phyloP scores from a whole-genome alignment of 2,797 vertebrate genomes.

The Cuniculus paca region DNA sequence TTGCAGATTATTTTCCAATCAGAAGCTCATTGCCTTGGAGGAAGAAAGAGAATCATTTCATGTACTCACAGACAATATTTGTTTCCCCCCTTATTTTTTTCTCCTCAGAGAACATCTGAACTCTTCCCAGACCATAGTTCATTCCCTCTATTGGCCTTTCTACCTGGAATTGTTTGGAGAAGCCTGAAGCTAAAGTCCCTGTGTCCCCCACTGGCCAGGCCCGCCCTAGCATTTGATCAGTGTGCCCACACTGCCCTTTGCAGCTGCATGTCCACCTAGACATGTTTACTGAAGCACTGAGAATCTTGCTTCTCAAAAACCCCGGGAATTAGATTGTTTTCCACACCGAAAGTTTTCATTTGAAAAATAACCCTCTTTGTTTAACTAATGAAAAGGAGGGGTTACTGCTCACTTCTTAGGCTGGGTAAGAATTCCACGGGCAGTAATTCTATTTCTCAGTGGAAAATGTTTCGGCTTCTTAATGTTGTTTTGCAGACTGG shows the following conservation, averaged over 20 bases:
- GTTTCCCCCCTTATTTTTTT: not conserved
- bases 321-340: slow-evolving; percentile 79
- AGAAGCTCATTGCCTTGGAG: slow-evolving; percentile 65
- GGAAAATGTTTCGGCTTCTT: slow-evolving; percentile 80
- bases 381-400: slow-evolving; percentile 83
- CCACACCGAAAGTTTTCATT: slow-evolving; percentile 79
- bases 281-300: slow-evolving; percentile 56
- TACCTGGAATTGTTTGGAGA: slow-evolving; percentile 51
- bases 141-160: slow-evolving; percentile 10
- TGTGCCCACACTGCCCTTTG: not conserved
- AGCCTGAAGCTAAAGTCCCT: not conserved
- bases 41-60: slow-evolving; percentile 67
- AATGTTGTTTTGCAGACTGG: slow-evolving; percentile 80
- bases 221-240: not conserved
- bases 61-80: slow-evolving; percentile 73
- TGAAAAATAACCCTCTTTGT: slow-evolving; percentile 85
- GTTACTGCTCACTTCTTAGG: slow-evolving; percentile 51
- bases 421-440: slow-evolving; percentile 80
- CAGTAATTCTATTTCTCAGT: slow-evolving; percentile 81
- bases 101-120: not conserved
- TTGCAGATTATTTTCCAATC: slow-evolving; percentile 71
- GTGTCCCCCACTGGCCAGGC: not conserved
- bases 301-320: slow-evolving; percentile 65
- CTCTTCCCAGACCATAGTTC: slow-evolving; percentile 33
- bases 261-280: slow-evolving; percentile 1